Base-by-base conservation (phyloP, 2,888 invertebrate genomes). In the Stenodema calcarata region DNA sequence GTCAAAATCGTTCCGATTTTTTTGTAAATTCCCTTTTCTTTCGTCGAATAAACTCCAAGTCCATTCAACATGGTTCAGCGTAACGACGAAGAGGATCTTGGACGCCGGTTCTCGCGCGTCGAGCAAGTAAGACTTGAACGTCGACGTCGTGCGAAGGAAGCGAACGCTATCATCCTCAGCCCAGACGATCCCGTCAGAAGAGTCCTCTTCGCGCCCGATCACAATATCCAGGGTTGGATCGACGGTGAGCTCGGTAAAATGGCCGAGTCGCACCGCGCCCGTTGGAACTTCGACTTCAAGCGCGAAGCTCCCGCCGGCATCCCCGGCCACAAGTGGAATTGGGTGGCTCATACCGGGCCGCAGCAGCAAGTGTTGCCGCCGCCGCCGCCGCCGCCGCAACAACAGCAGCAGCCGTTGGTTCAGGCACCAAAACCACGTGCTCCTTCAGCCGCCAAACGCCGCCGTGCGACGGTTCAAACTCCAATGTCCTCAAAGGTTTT, bases 241-340 rank as follows among this genome's bases (percentile, higher is more conserved):
- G 79, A 80, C 28, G 79, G 79, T 2, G 79, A 80, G 50, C 50
- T 80, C 7, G 50, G 79, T 0, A 80, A 80, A 50, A 80, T 80
- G 11, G 79, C 79, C 27, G 50, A 47, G 41, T 27, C 6, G 7
- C 42, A 80, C 23, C 12, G 18, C 2, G 3, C 4, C 35, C 16
- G 12, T 9, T 80, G 79, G 79, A 80, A 80, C 50, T 80, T 80
- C 30, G 79, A 80, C 16, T 80, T 80, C 79, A 44, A 50, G 27
- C 50, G 79, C 1, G 79, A 50, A 1, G 41, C 14, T 16, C 79
- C 79, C 23, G 79, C 79, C n/a, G 28, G 23, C 30, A 47, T 80
- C 79, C 14, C 50, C 0, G 41, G 41, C 14, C 79, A 80, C 79
- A 80, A 80, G 1, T 80, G 79, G 79, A 16, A 50, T 2, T 80